These are phyloP conservation scores for Zootermopsis nevadensis DNA, from an alignment of 2,888 invertebrate genomes.

Conservation along the genomic window DNA sequence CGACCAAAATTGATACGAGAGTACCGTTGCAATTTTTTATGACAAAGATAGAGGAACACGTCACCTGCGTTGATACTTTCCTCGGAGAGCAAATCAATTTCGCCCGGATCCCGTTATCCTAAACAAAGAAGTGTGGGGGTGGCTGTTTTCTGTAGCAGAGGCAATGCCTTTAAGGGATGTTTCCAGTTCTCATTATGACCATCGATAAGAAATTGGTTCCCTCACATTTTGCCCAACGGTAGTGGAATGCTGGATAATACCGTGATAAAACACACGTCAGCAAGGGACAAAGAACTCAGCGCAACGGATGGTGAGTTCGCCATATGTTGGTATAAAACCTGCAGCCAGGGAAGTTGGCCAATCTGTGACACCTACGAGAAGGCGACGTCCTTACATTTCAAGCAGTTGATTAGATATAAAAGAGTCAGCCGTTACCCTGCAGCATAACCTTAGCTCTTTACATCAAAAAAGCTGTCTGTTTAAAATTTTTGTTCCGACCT, in stretches of 20 bases:
- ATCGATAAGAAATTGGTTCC: constrained; percentile 10
- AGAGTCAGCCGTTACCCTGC: no score
- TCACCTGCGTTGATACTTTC: neutral
- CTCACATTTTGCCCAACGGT: neutral
- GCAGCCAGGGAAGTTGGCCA: no score
- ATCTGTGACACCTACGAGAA: no score
- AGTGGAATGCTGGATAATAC: neutral
- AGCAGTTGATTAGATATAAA: no score
- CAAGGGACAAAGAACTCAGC: constrained; percentile 2
- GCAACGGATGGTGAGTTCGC: neutral
- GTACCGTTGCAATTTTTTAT: no score
- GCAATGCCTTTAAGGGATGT: neutral
- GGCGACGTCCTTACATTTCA: no score
- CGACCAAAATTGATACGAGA: no score
- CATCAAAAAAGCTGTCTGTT: no score
- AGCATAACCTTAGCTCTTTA: no score
- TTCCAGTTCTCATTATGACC: neutral
- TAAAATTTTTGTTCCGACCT: no score
- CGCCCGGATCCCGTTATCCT: neutral
- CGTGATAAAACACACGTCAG: constrained; percentile 15
- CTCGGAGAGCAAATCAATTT: neutral
- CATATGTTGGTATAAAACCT: neutral
- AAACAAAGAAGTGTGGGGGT: no score
- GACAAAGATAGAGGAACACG: neutral
- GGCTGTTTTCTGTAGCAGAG: no score